Conservation (phyloP, 2,888 invertebrate species). For the Acronicta alni region DNA sequence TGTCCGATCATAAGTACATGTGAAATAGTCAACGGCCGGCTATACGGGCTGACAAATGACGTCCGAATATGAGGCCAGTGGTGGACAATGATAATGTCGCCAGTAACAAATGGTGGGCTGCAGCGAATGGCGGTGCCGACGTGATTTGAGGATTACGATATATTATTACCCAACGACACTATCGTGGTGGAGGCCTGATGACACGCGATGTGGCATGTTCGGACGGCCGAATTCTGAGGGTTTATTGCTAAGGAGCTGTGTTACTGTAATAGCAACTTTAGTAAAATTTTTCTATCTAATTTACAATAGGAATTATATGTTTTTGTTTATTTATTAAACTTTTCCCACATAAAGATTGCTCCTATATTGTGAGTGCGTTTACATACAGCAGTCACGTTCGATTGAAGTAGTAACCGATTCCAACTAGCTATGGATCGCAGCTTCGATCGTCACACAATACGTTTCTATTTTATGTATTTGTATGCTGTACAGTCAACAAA, state of each 20-base stretch:
- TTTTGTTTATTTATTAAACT: too few relatives aligned
- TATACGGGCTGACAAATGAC: constrained; percentile 80
- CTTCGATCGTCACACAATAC: too few relatives aligned
- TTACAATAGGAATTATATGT: too few relatives aligned
- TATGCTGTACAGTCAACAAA: too few relatives aligned
- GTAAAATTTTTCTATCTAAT: neutral
- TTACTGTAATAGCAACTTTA: constrained; percentile 5
- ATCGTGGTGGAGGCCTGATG: constrained; percentile 61
- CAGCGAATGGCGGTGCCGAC: constrained; percentile 70
- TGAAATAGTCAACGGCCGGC: constrained; percentile 66
- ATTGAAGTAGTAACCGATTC: too few relatives aligned
- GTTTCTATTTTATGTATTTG: neutral
- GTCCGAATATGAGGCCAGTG: constrained; percentile 83
- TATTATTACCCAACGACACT: constrained; percentile 73
- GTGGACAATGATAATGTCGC: constrained; percentile 83
- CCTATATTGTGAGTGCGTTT: too few relatives aligned
- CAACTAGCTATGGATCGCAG: too few relatives aligned
- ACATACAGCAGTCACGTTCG: too few relatives aligned
- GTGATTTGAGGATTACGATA: constrained; percentile 79
- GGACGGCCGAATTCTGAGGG: constrained; percentile 30
- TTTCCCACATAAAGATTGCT: too few relatives aligned
- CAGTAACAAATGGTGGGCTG: constrained; percentile 81
- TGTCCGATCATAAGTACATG: constrained; percentile 54
- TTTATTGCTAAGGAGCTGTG: constrained; percentile 41
- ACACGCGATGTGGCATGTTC: constrained; percentile 58